Percentiles rank a stretch among this genome's conserved stretches.
phyloP scores from a whole-genome alignment of 2,113 vertebrate genomes.

The Xiphorhynchus elegans region DNA sequence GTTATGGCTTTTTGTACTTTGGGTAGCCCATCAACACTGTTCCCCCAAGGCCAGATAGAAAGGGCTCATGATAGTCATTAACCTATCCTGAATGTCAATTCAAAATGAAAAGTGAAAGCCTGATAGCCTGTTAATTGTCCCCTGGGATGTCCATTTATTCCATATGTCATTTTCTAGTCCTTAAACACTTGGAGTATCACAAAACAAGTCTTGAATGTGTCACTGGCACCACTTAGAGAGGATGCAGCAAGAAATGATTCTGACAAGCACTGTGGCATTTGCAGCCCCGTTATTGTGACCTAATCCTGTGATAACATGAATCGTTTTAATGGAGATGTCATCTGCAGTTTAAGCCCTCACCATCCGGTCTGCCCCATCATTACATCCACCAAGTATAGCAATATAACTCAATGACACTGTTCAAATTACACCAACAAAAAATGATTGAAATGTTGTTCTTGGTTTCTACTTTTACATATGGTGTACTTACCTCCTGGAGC shows the following conservation, averaged over 20 bases:
- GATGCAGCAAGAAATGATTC: not conserved
- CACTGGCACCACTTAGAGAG: not conserved
- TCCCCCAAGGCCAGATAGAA: not conserved
- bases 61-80: not conserved
- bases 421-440: not conserved
- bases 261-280: constrained; percentile 36
- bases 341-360: not conserved
- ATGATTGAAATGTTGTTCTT: not conserved
- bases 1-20: not conserved
- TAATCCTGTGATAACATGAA: not conserved
- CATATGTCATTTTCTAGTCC: not conserved
- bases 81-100: not conserved
- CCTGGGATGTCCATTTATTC: constrained; percentile 16
- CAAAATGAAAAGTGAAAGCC: not conserved
- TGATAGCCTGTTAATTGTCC: constrained; percentile 24
- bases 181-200: not conserved
- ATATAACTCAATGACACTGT: not conserved
- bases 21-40: not conserved
- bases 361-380: not conserved
- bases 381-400: not conserved
- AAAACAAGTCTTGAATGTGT: constrained; percentile 23
- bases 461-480: not conserved
- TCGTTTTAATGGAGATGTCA: constrained; percentile 45
- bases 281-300: constrained; percentile 24
- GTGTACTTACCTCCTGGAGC: not conserved